Percentiles rank a stretch among this genome's conserved stretches.
These are phyloP conservation scores for Drosophila algonquin DNA, from an alignment of 2,888 invertebrate species.

Conservation along the genomic window DNA sequence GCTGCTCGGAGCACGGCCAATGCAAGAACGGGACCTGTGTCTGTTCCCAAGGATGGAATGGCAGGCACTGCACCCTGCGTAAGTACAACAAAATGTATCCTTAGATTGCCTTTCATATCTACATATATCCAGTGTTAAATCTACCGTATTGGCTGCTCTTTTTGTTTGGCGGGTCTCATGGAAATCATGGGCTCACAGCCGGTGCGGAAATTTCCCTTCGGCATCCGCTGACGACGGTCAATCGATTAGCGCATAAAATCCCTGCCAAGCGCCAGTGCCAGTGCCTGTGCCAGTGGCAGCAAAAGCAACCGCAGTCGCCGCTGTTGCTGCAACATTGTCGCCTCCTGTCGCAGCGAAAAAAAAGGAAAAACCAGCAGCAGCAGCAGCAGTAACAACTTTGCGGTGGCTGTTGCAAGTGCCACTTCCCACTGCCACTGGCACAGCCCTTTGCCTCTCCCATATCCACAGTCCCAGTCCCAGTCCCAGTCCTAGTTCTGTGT, in stretches of 20 bases:
- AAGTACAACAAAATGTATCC: slow-evolving; percentile 84
- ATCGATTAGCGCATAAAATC: neutral
- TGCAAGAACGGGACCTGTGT: slow-evolving; percentile 99
- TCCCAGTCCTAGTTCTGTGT: neutral
- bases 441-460: neutral
- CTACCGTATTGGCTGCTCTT: neutral
- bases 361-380: slow-evolving; percentile 14
- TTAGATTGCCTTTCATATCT: no score
- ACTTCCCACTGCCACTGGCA: slow-evolving; percentile 6
- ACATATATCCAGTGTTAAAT: no score
- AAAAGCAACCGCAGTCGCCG: slow-evolving; percentile 6
- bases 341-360: slow-evolving; percentile 49
- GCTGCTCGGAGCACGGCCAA: slow-evolving; percentile 97
- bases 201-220: neutral
- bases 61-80: slow-evolving; percentile 98
- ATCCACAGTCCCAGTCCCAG: neutral
- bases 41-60: slow-evolving; percentile 99
- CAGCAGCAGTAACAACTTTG: slow-evolving; percentile 41
- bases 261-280: no score
- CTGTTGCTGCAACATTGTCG: slow-evolving; percentile 22
- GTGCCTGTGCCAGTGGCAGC: no score
- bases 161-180: neutral
- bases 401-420: slow-evolving; percentile 31
- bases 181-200: no score
- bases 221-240: neutral